Evolutionary conservation across 2,888 invertebrate genomes (phyloP).

Genomic region (Desoria tigrina): DNA sequence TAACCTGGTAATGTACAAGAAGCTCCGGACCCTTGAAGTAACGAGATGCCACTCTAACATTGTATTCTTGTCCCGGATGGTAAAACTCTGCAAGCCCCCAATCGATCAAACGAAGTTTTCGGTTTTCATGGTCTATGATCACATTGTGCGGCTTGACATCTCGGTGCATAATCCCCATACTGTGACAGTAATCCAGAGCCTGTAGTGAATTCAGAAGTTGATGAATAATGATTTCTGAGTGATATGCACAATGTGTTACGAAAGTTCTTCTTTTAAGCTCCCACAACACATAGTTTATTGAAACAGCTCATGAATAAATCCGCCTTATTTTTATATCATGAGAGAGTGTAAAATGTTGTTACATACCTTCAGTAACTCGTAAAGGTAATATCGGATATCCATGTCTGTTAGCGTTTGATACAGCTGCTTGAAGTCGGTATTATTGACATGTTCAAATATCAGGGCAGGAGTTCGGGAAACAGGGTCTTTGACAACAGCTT

Average conservation of each 20-base stretch:
- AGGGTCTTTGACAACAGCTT: slow-evolving; percentile 99
- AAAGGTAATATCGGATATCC: slow-evolving; percentile 99
- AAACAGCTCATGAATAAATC: no score
- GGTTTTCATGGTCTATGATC: slow-evolving; percentile 99
- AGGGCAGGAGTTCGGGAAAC: slow-evolving; percentile 93
- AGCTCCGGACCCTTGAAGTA: slow-evolving; percentile 99
- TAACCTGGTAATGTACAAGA: slow-evolving; percentile 90
- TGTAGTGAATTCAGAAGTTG: slow-evolving; percentile 55
- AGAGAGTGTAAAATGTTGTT: no score
- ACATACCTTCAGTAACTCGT: slow-evolving; percentile 94
- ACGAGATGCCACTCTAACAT: slow-evolving; percentile 98
- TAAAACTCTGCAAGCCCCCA: slow-evolving; percentile 99
- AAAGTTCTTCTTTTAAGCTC: no score
- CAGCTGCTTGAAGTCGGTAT: slow-evolving; percentile 99
- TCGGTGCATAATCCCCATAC: slow-evolving; percentile 99
- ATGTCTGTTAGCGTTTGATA: slow-evolving; percentile 99
- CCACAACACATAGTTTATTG: no score
- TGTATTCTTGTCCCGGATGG: slow-evolving; percentile 99
- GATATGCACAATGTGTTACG: no score
- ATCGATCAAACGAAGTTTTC: slow-evolving; percentile 96
- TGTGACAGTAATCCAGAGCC: slow-evolving; percentile 98
- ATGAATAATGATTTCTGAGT: no score
- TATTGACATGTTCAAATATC: slow-evolving; percentile 99
- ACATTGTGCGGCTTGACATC: slow-evolving; percentile 99
- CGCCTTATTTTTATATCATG: no score